Base-by-base conservation (phyloP, 2,888 invertebrate genomes). In the Opisthograptis luteolata region DNA sequence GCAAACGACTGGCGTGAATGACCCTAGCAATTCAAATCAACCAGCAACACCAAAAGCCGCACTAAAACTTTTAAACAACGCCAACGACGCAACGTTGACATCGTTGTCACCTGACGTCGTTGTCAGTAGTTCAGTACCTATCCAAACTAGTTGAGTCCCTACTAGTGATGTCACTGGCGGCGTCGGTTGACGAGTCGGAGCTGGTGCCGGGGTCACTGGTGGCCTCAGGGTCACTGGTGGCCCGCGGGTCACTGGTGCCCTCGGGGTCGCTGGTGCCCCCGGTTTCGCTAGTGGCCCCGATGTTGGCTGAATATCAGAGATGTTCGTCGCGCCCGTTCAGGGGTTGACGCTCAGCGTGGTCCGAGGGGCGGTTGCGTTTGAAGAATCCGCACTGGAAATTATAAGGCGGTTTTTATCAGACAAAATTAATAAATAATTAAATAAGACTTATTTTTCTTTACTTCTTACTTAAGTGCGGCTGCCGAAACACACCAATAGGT, bases 301-400 rank as follows among this genome's bases (percentile, higher is more conserved):
- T 65, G 36, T 79, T 80, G 65, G 76, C 73, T 68, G 82, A 81
- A 79, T 84, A 91, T 93, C 93, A 95, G 74, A 95, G 93, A 67
- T 94, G 94, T 80, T 96, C 95, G 84, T 96, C 96, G 55, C 95
- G 95, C 14, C 96, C 92, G 81, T 96, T 95, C 61, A 97, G 85
- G 1, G 97, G 97, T 76, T 97, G 96, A 39, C 96, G 92, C 90
- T 97, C 97, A 30, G 96, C 94, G 66, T 95, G 94, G 77, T 95
- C 94, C 0, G 94, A 92, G 35, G 97, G 97, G 15, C 97, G 94
- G 86, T 96, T 96, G 74, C 97, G 93, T 79, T 97, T 96, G 92
- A 98, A 98, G 94, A 98, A 98, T 54, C 97, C 97, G 80, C 96
- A 95, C 97, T 97, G 87, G 19, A 66, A 73, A 9, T 19, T 6